Conservation (phyloP, 2,797 vertebrate species). For the Pteropus rufus region DNA sequence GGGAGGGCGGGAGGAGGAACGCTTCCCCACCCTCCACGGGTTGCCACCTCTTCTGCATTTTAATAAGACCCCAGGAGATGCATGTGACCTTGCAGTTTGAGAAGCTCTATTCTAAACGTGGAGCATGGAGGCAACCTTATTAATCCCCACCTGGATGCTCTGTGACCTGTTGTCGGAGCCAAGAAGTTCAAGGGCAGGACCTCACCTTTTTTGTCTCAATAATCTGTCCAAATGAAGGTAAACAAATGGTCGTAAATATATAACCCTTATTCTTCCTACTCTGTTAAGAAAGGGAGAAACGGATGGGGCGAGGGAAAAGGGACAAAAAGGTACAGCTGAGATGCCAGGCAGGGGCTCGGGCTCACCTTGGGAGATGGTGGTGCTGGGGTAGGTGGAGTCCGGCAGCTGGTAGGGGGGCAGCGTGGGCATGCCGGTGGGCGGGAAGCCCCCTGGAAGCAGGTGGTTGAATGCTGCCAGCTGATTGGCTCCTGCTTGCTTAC, state of each 20-base stretch:
- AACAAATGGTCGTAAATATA: fast-evolving
- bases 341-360: fast-evolving
- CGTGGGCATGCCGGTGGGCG: slow-evolving; percentile 93
- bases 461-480: slow-evolving; percentile 98
- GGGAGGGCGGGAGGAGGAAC: background rate
- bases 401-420: slow-evolving; percentile 96
- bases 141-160: background rate
- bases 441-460: slow-evolving; percentile 96
- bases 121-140: background rate
- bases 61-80: background rate
- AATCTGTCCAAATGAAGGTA: background rate
- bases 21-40: background rate
- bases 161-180: background rate
- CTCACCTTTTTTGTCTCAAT: background rate
- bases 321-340: fast-evolving
- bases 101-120: background rate
- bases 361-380: slow-evolving; percentile 93
- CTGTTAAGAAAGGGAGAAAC: background rate
- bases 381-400: slow-evolving; percentile 91
- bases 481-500: slow-evolving; percentile 97
- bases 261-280: background rate
- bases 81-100: background rate
- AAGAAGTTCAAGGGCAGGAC: background rate
- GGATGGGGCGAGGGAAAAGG: fast-evolving
- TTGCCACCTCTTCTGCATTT: background rate